Percentiles rank a stretch among this genome's conserved stretches.
Evolutionary conservation across 2,797 vertebrate species (phyloP).

Genomic region (Fistularia tabacaria): DNA sequence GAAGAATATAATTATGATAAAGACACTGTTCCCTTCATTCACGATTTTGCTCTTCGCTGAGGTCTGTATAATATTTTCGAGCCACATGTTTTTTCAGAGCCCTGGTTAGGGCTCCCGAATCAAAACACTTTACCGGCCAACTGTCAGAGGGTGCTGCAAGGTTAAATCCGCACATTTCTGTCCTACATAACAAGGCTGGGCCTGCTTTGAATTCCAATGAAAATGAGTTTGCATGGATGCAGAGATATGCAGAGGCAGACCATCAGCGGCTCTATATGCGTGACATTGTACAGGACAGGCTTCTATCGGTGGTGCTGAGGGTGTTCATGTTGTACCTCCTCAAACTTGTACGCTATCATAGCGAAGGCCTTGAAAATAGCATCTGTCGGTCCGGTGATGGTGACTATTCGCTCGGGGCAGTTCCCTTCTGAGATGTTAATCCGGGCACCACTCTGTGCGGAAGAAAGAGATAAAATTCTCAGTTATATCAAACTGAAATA

Average conservation of each 20-base stretch:
- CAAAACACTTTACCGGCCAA: slow-evolving; percentile 39
- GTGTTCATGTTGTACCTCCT: slow-evolving; percentile 79
- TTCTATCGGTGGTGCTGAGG: not conserved
- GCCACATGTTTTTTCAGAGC: not conserved
- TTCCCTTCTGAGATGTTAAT: slow-evolving; percentile 98
- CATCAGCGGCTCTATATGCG: not conserved
- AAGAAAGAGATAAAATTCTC: too few species aligned
- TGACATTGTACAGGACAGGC: not conserved
- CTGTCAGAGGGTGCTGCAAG: slow-evolving; percentile 52
- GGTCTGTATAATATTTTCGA: not conserved
- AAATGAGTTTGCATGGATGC: slow-evolving; percentile 1
- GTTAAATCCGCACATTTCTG: slow-evolving; percentile 57
- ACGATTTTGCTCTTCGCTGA: too few species aligned
- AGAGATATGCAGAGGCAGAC: too few species aligned
- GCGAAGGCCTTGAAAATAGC: slow-evolving; percentile 98
- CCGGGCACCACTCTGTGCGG: slow-evolving; percentile 85
- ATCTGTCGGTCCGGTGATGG: slow-evolving; percentile 95
- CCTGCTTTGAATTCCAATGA: slow-evolving; percentile 48
- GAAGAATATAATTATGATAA: too few species aligned
- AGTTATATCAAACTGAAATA: too few species aligned
- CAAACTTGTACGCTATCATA: slow-evolving; percentile 98
- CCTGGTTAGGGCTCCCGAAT: slow-evolving; percentile 2
- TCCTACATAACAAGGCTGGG: slow-evolving; percentile 32
- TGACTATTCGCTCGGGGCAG: slow-evolving; percentile 94
- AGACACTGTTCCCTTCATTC: too few species aligned